These are phyloP conservation scores for Plectropomus leopardus DNA, from an alignment of 2,113 vertebrate genomes.

Conservation along the genomic window DNA sequence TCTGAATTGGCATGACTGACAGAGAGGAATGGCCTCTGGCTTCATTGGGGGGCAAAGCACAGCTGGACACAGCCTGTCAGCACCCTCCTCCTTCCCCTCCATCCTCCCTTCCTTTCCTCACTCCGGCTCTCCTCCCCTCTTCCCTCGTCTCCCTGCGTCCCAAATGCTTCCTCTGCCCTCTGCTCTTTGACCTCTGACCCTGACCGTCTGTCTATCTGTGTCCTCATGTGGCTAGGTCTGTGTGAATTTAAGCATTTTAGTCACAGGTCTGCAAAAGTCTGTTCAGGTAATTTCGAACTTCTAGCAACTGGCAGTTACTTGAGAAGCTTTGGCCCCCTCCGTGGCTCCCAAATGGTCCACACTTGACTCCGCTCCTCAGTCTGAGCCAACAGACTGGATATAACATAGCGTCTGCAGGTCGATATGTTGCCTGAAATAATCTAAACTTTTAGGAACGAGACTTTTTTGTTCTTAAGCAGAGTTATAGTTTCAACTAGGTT, in stretches of 20 bases:
- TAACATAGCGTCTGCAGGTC: constrained; percentile 23
- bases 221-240: constrained; percentile 57
- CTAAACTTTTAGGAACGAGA: neutral
- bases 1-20: constrained; percentile 40
- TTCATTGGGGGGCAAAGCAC: constrained; percentile 56
- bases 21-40: constrained; percentile 38
- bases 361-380: constrained; percentile 20
- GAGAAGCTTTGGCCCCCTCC: constrained; percentile 23
- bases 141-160: constrained; percentile 53
- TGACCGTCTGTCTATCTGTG: constrained; percentile 44
- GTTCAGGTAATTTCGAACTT: constrained; percentile 31
- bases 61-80: constrained; percentile 79
- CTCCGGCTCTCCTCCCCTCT: constrained; percentile 36
- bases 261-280: constrained; percentile 25
- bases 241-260: constrained; percentile 36
- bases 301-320: constrained; percentile 35
- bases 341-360: constrained; percentile 44
- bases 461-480: neutral
- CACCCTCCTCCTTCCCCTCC: constrained; percentile 53
- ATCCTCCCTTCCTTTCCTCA: constrained; percentile 53
- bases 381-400: constrained; percentile 1
- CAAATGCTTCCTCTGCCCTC: constrained; percentile 77
- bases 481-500: neutral
- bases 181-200: constrained; percentile 76
- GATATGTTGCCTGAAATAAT: constrained; percentile 27